Percentiles rank a stretch among this genome's conserved stretches.
These are phyloP conservation scores for Darevskia mixta DNA, from an alignment of 2,797 vertebrate species.

Conservation along the genomic window DNA sequence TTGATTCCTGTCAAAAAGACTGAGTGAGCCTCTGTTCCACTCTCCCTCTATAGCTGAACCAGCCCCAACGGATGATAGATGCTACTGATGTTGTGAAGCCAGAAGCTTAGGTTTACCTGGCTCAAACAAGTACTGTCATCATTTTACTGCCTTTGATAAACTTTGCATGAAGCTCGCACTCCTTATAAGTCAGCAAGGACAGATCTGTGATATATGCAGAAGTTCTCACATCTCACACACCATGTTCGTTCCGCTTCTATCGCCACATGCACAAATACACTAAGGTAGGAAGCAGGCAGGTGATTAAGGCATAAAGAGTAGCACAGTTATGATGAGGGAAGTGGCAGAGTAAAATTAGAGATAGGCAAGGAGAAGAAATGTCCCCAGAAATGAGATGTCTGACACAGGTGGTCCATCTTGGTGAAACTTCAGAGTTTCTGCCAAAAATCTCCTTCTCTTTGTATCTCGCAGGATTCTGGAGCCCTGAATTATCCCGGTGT, in stretches of 20 bases:
- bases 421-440: neutral
- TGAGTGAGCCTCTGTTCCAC: neutral
- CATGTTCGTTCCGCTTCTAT: neutral
- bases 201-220: neutral
- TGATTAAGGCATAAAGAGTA: neutral
- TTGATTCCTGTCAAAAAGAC: conserved; percentile 1
- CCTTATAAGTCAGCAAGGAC: neutral
- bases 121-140: neutral
- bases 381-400: too few species aligned
- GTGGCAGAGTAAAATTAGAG: neutral
- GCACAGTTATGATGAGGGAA: neutral
- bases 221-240: neutral
- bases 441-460: neutral
- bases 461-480: neutral
- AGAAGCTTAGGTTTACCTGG: neutral
- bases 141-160: conserved; percentile 1
- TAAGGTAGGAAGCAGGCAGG: neutral
- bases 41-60: neutral
- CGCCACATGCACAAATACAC: neutral
- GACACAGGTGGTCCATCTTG: too few species aligned
- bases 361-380: neutral
- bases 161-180: neutral
- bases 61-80: neutral
- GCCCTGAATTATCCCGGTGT: neutral
- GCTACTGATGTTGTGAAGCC: neutral